A percentile compares a stretch with the other conserved stretches of the same genome.
These are phyloP conservation scores for Mus caroli DNA, from an alignment of 2,797 vertebrate species.

Conservation along the genomic window DNA sequence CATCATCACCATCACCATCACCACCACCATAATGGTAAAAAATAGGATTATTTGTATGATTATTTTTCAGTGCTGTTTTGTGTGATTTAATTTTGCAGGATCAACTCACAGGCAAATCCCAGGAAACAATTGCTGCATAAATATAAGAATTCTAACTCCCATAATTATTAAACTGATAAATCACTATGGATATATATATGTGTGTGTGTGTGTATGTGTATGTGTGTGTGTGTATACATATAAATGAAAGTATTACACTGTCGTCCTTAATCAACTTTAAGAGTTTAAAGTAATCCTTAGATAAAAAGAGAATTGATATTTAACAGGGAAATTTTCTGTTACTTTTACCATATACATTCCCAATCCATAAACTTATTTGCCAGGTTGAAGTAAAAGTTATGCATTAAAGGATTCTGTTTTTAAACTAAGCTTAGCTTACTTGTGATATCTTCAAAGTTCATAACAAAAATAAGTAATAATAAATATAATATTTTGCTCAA, in stretches of 20 bases:
- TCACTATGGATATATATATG: neutral
- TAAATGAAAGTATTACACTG: neutral
- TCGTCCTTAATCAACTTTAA: neutral
- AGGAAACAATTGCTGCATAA: neutral
- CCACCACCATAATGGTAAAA: neutral
- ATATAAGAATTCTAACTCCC: neutral
- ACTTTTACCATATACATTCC: neutral
- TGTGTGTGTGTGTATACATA: no score
- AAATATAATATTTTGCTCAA: conserved; percentile 23
- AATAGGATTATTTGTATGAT: neutral
- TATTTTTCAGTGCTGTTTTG: neutral
- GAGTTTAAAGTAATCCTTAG: conserved; percentile 37
- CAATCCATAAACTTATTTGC: conserved; percentile 21
- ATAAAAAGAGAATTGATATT: conserved; percentile 14
- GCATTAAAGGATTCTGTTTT: conserved; percentile 48
- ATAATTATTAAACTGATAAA: conserved; percentile 27
- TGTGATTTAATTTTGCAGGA: conserved; percentile 18
- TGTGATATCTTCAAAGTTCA: conserved; percentile 18
- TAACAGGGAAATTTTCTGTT: neutral
- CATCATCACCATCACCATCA: neutral
- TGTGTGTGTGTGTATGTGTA: no score
- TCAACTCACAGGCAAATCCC: neutral
- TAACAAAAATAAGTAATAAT: neutral
- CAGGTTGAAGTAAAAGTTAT: conserved; percentile 6
- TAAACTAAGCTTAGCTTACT: neutral